Evolutionary conservation across 2,113 vertebrate species (phyloP), one percentile per base, ranked within the genome.

Genomic region (Helogale parvula): DNA sequence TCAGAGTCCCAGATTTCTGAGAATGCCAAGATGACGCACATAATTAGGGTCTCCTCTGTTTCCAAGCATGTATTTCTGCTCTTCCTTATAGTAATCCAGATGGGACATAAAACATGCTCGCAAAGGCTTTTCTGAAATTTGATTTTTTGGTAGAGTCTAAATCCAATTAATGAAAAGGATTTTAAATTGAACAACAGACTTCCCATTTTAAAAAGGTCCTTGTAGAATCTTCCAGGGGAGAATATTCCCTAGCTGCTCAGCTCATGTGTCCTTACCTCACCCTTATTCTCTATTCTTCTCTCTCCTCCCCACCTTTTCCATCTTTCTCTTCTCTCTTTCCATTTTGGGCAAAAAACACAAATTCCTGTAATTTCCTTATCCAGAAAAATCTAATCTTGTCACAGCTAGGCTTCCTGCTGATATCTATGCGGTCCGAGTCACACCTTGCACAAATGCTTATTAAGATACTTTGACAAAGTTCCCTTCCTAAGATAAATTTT

Each of bases 341-440:
- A 12, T 84, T 96, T 57, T 9, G 47, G 47, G 16, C 85, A 4
- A 10, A 91, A 97, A 96, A 94, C 10, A 91, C 33, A 85, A 91
- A 93, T 76, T 93, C 50, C 45, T 96, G 35, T 77, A 41, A 90
- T 82, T 94, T 96, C 95, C 93, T 68, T 47, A 95, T 47, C 65
- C 41, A 92, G 41, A 84, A 81, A 38, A 88, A 92, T 84, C 19
- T 93, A 88, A 54, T 35, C 19, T 63, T 90, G 68, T 93, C n/a
- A 96, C 38, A 95, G 65, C 60, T 93, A 25, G 9, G 17, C 50
- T 41, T 63, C 90, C 93, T 96, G 92, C 79, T 92, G 84, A 45
- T 41, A 91, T 29, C 41, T 80, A 17, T 89, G 50, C 54, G 41
- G 33, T 66, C 6, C 8, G 38, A 88, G 27, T 66, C 45, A 66